Conservation (phyloP, 2,888 invertebrate species). For the Anarsia innoxiella region DNA sequence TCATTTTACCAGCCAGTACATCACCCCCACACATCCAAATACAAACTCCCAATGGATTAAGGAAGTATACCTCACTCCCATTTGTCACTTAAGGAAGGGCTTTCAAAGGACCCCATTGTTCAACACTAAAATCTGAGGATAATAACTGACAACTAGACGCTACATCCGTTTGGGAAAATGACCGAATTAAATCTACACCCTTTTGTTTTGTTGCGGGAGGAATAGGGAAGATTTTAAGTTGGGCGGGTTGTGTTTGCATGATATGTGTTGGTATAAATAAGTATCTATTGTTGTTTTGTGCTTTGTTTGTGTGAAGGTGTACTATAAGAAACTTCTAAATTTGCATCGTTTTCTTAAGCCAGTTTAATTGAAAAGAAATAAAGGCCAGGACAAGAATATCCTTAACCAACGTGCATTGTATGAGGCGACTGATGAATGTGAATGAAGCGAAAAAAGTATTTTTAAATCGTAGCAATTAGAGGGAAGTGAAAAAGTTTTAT, state of each 20-base stretch:
- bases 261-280: not conserved
- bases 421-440: not conserved
- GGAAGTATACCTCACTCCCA: slow-evolving; percentile 52
- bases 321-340: not conserved
- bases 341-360: not conserved
- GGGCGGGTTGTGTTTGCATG: not conserved
- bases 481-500: too few relatives aligned
- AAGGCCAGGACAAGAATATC: too few relatives aligned
- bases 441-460: not conserved
- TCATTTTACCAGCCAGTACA: too few relatives aligned
- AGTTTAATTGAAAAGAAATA: too few relatives aligned
- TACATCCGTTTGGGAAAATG: slow-evolving; percentile 21
- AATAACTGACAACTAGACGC: slow-evolving; percentile 34
- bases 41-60: slow-evolving; percentile 45
- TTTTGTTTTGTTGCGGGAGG: slow-evolving; percentile 3
- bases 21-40: slow-evolving; percentile 20
- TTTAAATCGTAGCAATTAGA: not conserved
- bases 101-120: slow-evolving; percentile 53
- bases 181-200: slow-evolving; percentile 21
- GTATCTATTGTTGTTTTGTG: not conserved
- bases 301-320: not conserved
- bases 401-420: too few relatives aligned
- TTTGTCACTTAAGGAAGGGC: slow-evolving; percentile 63
- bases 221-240: not conserved
- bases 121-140: slow-evolving; percentile 48